Evolutionary conservation across 2,797 vertebrate genomes (phyloP).

Genomic region (Molothrus ater): DNA sequence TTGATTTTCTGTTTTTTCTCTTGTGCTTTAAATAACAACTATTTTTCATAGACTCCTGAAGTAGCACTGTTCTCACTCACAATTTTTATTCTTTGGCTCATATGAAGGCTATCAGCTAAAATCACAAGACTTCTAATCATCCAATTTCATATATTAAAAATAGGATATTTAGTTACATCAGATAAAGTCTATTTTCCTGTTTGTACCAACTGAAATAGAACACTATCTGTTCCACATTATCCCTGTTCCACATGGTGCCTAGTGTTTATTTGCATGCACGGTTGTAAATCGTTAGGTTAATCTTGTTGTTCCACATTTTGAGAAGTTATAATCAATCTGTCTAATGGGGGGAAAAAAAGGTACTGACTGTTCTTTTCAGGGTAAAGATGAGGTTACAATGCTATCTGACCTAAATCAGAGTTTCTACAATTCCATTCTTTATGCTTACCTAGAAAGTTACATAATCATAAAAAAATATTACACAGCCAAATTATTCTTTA

Average conservation of each 20-base stretch:
- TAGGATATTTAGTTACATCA: background rate
- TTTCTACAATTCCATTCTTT: background rate
- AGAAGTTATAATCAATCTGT: background rate
- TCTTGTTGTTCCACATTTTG: background rate
- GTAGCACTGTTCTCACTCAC: background rate
- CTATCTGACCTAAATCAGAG: background rate
- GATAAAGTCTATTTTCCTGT: background rate
- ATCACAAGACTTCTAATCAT: constrained; percentile 16
- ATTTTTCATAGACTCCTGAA: background rate
- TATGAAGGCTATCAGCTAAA: background rate
- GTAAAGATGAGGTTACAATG: background rate
- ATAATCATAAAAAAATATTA: background rate
- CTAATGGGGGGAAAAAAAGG: background rate
- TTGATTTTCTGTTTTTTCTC: background rate
- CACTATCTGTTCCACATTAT: background rate
- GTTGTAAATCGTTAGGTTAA: background rate
- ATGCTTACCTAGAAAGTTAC: background rate
- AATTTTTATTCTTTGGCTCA: background rate
- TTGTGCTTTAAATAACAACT: constrained; percentile 5
- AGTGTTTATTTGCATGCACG: background rate
- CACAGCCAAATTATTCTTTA: background rate
- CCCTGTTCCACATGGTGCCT: background rate
- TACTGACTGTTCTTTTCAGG: background rate
- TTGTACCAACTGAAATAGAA: background rate
- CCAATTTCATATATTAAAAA: background rate